Conservation (phyloP, 2,888 invertebrate genomes). For the Epinotia brunnichana region DNA sequence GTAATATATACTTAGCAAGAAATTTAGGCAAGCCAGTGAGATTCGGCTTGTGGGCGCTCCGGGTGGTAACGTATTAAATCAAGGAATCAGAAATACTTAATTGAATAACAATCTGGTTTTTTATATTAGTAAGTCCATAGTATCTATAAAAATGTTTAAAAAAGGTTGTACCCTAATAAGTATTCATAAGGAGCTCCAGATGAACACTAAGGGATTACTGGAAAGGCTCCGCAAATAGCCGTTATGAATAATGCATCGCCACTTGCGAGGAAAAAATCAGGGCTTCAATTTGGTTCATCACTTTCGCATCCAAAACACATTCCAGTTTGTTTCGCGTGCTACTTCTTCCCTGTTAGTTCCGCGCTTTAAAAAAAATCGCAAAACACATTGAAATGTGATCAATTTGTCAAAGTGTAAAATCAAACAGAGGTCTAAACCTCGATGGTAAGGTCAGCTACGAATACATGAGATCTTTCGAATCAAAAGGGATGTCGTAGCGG, state of each 20-base stretch:
- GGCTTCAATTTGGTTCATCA: background rate
- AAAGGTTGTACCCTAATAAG: constrained; percentile 9
- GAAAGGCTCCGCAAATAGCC: constrained; percentile 28
- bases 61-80: too few species aligned
- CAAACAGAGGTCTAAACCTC: background rate
- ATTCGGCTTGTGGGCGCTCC: too few species aligned
- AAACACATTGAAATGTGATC: background rate
- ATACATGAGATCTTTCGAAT: too few species aligned
- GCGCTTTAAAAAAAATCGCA: background rate
- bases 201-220: constrained; percentile 34
- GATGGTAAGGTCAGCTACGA: too few species aligned
- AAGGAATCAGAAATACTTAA: too few species aligned
- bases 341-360: background rate
- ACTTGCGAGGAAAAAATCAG: background rate
- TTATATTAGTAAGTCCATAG: background rate
- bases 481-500: too few species aligned
- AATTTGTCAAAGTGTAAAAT: background rate
- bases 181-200: constrained; percentile 21
- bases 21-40: too few species aligned
- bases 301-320: background rate
- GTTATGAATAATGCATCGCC: constrained; percentile 30
- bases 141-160: constrained; percentile 10
- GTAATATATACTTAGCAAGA: too few species aligned
- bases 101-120: too few species aligned
- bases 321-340: background rate